Base-by-base conservation (phyloP, 2,797 vertebrate species). In the Chloroceryle amazona region DNA sequence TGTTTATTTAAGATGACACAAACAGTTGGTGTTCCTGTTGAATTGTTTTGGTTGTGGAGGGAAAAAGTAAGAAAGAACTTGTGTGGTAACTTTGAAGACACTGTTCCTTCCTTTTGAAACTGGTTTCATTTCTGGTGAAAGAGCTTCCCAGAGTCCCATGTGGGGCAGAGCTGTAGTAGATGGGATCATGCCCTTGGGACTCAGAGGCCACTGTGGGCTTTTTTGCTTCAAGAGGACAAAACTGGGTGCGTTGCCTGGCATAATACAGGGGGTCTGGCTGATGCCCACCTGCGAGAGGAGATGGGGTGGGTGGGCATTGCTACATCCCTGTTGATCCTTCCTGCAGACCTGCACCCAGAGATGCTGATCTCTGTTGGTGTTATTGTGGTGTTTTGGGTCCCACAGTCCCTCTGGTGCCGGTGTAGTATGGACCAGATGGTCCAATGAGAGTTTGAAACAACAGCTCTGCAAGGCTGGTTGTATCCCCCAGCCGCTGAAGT, bases 211-310 rank as follows among this genome's bases (percentile, higher is more conserved):
- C 39, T 6, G 6, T 4, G 25, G 16, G 3, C 3, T 13, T 29
- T 61, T 44, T 23, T 6, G 2, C 20, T 33, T 37, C 23, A 37
- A 18, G 6, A 62, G n/a, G n/a, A n/a, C 22, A 29, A 20, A 41
- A 61, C 1, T 3, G 9, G 7, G 25, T 8, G 7, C 0, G 0
- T 47, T 26, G n/a, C 9, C 6, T 37, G 65, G 42, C 39, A 9
- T 39, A 29, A 47, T 6, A 14, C 4, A 17, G 70, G 31, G 55
- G 10, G 52, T 13, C 4, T 35, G 31, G 16, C 28, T 46, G 19
- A 28, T 58, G 15, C 4, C 33, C 37, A 13, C 5, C 19, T 47
- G 37, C 0, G 6, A 15, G 35, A 31, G 19, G 11, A 33, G 8
- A 12, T 33, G 47, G 26, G 37, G 3, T 25, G 41, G n/a, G 52